These are phyloP conservation scores for Choreutis nemorana DNA, from an alignment of 2,888 invertebrate genomes.

Conservation along the genomic window DNA sequence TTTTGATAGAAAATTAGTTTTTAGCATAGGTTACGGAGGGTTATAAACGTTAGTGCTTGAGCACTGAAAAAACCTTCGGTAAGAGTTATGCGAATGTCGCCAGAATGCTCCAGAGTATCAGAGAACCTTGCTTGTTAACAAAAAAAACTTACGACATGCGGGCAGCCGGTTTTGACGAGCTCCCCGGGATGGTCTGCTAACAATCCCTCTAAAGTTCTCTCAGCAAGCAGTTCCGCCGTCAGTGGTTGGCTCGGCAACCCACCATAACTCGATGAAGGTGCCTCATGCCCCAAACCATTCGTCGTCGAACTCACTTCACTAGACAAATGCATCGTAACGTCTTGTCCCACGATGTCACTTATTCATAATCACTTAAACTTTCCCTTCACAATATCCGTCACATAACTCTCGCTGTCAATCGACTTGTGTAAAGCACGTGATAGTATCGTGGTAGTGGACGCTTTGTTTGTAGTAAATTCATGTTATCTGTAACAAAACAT, in stretches of 20 bases:
- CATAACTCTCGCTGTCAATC: conserved; percentile 28
- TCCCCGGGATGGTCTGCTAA: conserved; percentile 93
- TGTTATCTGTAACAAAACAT: conserved; percentile 8
- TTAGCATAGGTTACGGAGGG: too few relatives aligned
- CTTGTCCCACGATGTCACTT: conserved; percentile 13
- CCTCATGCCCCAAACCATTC: conserved; percentile 57
- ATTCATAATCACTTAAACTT: conserved; percentile 15
- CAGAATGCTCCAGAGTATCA: too few relatives aligned
- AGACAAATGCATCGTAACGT: conserved; percentile 75
- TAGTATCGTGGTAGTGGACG: neutral
- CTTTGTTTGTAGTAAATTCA: conserved; percentile 4
- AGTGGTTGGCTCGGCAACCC: conserved; percentile 65
- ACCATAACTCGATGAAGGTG: conserved; percentile 52
- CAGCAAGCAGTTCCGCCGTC: conserved; percentile 84
- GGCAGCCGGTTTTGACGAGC: conserved; percentile 93
- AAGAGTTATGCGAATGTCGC: too few relatives aligned
- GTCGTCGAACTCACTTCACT: conserved; percentile 81
- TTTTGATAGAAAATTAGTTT: too few relatives aligned
- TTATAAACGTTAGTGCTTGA: too few relatives aligned
- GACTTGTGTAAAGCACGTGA: conserved; percentile 2
- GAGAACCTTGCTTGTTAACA: conserved; percentile 15
- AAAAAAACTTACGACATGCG: conserved; percentile 77
- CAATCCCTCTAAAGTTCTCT: conserved; percentile 83
- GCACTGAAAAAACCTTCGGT: too few relatives aligned
- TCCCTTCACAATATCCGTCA: conserved; percentile 37